These are phyloP conservation scores for Ectobius pallidus DNA, from an alignment of 2,888 invertebrate genomes.

Conservation along the genomic window DNA sequence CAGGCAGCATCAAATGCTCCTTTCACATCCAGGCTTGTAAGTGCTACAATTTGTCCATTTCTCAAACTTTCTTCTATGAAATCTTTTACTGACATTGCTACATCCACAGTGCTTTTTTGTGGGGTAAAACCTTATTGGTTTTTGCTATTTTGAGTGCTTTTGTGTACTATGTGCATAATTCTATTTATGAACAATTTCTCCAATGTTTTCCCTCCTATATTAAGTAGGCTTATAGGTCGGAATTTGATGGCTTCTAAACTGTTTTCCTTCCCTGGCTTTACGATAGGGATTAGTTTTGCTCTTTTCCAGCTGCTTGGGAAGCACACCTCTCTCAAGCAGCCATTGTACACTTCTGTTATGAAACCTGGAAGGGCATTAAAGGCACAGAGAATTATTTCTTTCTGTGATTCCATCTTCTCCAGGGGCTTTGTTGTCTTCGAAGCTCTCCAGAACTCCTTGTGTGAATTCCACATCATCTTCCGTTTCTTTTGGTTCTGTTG, in stretches of 20 bases:
- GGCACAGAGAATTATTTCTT: neutral
- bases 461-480: neutral
- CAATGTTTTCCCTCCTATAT: neutral
- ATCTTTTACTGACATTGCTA: neutral
- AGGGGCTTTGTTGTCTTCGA: neutral
- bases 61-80: neutral
- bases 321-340: no score
- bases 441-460: neutral
- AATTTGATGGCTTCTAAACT: neutral
- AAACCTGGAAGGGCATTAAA: neutral
- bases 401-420: neutral
- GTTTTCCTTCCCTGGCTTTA: neutral
- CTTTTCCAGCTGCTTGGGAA: neutral
- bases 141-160: neutral
- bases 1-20: neutral
- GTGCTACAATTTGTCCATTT: no score
- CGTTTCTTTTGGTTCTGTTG: neutral
- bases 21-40: neutral
- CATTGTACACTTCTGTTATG: neutral
- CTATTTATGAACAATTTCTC: neutral
- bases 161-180: neutral
- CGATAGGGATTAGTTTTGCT: neutral
- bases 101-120: neutral
- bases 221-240: neutral
- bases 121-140: neutral